A percentile compares a stretch with the other conserved stretches of the same genome.
These are phyloP conservation scores for Latrodectus elegans DNA, from an alignment of 2,888 invertebrate species.

Conservation along the genomic window DNA sequence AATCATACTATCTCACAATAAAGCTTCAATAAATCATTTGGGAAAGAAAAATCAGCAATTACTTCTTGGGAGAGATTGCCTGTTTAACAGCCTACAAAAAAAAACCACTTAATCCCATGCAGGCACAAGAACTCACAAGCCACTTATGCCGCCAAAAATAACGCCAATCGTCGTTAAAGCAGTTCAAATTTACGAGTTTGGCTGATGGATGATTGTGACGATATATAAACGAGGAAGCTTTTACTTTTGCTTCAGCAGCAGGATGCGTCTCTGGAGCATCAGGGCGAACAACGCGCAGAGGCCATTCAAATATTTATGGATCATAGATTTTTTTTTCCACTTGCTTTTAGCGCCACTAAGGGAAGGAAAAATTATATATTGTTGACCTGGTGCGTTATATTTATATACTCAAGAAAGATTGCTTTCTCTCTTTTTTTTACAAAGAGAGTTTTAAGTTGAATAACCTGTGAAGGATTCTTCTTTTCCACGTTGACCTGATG, in stretches of 20 bases:
- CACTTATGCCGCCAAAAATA: slow-evolving; percentile 50
- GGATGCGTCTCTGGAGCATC: not conserved
- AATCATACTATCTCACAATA: too few species aligned
- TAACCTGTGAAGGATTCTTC: not conserved
- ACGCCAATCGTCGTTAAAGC: slow-evolving; percentile 52
- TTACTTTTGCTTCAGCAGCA: slow-evolving; percentile 15
- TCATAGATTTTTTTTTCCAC: slow-evolving; percentile 19
- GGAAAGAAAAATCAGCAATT: too few species aligned
- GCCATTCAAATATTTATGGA: slow-evolving; percentile 50
- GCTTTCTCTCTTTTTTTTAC: not conserved
- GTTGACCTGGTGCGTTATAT: slow-evolving; percentile 28
- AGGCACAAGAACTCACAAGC: slow-evolving; percentile 15
- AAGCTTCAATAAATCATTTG: too few species aligned
- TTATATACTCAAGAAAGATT: slow-evolving; percentile 8
- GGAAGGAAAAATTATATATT: slow-evolving; percentile 44
- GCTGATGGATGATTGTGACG: slow-evolving; percentile 48
- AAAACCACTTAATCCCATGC: not conserved
- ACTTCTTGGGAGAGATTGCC: too few species aligned
- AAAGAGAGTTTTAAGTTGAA: not conserved
- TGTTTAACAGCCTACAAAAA: too few species aligned
- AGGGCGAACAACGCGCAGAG: not conserved
- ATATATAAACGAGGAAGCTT: slow-evolving; percentile 16
- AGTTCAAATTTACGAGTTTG: slow-evolving; percentile 47
- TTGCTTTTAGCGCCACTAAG: slow-evolving; percentile 38
- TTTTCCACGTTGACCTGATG: too few species aligned